Conservation (phyloP, 2,113 vertebrate species). For the Cheilinus undulatus region DNA sequence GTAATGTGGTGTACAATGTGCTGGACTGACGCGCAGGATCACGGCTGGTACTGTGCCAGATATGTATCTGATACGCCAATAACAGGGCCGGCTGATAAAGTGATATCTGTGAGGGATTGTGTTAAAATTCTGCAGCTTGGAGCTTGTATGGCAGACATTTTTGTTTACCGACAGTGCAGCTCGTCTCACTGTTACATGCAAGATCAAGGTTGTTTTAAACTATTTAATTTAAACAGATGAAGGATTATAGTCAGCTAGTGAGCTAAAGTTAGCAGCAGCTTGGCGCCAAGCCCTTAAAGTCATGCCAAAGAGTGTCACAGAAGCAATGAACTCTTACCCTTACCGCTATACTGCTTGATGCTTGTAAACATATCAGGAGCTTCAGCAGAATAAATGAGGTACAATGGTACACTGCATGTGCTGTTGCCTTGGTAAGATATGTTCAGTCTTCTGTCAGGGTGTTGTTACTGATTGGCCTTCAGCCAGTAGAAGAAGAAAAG, state of each 20-base stretch:
- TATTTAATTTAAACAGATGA: background rate
- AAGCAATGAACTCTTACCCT: background rate
- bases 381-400: too few relatives aligned
- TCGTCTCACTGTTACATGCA: background rate
- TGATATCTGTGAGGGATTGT: background rate
- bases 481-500: too few relatives aligned
- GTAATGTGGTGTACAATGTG: conserved; percentile 3
- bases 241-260: background rate
- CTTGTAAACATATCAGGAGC: too few relatives aligned
- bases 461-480: too few relatives aligned
- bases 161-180: background rate
- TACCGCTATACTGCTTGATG: too few relatives aligned
- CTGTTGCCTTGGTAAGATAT: too few relatives aligned
- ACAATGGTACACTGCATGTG: too few relatives aligned
- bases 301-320: background rate
- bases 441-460: too few relatives aligned
- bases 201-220: background rate
- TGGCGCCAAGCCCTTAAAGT: background rate
- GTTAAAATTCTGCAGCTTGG: background rate
- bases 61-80: too few relatives aligned
- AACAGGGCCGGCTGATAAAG: too few relatives aligned
- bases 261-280: conserved; percentile 1
- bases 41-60: background rate
- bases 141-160: background rate
- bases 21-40: background rate